Evolutionary conservation across 2,888 invertebrate species (phyloP).

Genomic region (Stratiomys singularior): DNA sequence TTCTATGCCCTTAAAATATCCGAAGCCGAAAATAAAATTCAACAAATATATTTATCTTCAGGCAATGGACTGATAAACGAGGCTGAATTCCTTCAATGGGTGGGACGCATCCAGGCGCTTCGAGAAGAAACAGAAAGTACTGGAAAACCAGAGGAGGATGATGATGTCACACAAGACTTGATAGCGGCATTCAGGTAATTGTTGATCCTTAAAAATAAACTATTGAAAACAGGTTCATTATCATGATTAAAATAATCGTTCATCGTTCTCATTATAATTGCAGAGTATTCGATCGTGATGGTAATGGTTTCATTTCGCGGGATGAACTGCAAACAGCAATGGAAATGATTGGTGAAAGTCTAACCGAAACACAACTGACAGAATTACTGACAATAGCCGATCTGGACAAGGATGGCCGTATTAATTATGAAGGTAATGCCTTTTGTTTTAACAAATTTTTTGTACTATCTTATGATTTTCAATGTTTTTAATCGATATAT

Average conservation of each 20-base stretch:
- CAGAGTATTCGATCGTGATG: constrained; percentile 88
- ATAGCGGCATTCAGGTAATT: constrained; percentile 82
- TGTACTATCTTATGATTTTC: too few relatives aligned
- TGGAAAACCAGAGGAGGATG: constrained; percentile 67
- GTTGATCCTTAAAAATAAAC: too few relatives aligned
- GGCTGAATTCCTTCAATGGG: constrained; percentile 82
- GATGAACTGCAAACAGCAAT: constrained; percentile 82
- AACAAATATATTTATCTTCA: too few relatives aligned
- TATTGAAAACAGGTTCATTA: not conserved
- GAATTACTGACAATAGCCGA: constrained; percentile 80
- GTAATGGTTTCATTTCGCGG: constrained; percentile 88
- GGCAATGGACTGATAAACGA: constrained; percentile 81
- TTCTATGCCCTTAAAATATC: too few relatives aligned
- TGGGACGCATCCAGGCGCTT: constrained; percentile 77
- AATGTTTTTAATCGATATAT: too few relatives aligned
- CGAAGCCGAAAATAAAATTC: too few relatives aligned
- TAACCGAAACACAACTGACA: constrained; percentile 79
- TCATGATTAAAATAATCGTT: too few relatives aligned
- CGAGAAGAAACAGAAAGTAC: constrained; percentile 69
- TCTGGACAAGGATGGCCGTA: constrained; percentile 81
- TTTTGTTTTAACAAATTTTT: too few relatives aligned
- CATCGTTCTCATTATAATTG: too few relatives aligned
- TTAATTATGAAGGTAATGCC: constrained; percentile 80
- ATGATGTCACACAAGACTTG: constrained; percentile 80
- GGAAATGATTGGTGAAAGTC: constrained; percentile 83